Evolutionary conservation across 1,140 invertebrate species (phyloP), one percentile per base, ranked within the genome.

Genomic region (Stenopsyche tienmushanensis): DNA sequence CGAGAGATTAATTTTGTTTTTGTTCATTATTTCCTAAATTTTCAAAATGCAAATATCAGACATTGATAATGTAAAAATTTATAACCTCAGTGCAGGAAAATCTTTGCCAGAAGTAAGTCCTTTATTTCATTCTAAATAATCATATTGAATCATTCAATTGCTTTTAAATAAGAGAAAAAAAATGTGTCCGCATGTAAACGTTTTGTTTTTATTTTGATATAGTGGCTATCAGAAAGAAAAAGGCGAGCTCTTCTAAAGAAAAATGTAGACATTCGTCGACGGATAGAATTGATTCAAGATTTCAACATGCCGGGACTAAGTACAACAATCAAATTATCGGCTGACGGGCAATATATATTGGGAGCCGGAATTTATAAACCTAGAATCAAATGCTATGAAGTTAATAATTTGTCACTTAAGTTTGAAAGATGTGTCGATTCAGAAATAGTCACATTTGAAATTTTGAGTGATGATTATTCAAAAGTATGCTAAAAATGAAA

Each of bases 391-490:
- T 99, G 97, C 81, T 99, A 88, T 80, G 97, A 99, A 83, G 90
- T 98, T 0, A 88, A 92, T 71, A 93, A 99, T 80, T 81, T 99
- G 66, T 96, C 96, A 1, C 84, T 99, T 72, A 99, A 99, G 82
- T 99, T 99, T 84, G 97, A 99, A 80, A 84, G 97, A 72, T 98
- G 97, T 76, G 90, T 99, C 72, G 98, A 99, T 83, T 90, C 94
- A 1, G 96, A 99, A 84, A 93, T 94, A 26, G 84, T 94, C 18
- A 87, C 88, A 47, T 94, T 96, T 83, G 87, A 93, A 80, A 83
- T 91, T 69, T 81, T 97, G 23, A 92, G 92, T 71, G 91, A 96
- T 73, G 94, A 96, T 78, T 97, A 94, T 71, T 93, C 95, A 79
- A 82, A 84, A 78, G 91, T 93, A 82, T 78, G 66, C 72, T 64